Base-by-base conservation (phyloP, 1,140 invertebrate species). In the Nylanderia fulva region DNA sequence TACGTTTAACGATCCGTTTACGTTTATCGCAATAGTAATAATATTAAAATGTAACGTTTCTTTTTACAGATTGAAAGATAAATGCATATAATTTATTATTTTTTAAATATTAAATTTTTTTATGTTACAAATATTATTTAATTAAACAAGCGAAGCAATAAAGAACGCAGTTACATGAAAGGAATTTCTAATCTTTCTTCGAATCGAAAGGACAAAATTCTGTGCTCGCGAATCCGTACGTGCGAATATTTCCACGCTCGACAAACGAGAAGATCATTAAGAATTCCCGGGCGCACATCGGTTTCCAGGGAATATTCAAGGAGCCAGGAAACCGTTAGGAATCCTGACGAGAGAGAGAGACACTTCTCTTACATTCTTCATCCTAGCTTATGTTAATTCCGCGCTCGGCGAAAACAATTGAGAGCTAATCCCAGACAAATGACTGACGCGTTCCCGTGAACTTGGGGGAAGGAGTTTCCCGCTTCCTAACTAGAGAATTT, bases 351-450 rank as follows among this genome's bases (percentile, higher is more conserved):
- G 88, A 89, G 88, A 89, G 88, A 86, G 85, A 88, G 88, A 90
- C 85, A 84, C 87, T 88, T 86, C 89, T 91, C 86, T 90, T 90
- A 92, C 93, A 93, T 94, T 93, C 92, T 94, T 94, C 92, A 95
- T 94, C 93, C 94, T 84, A 94, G 94, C 94, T 95, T 95, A 95
- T 95, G 94, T 94, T 94, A 95, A 95, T 95, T 92, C 92, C 91
- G 64, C 80, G 74, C 90, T 83, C 88, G 85, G 84, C 90, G 90
- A 94, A 94, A 94, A 94, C 93, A 93, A 94, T 93, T 91, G 92
- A 92, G 90, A 93, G 91, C 92, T 94, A 94, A 95, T 95, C 94
- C 93, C 90, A 93, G 94, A 94, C 93, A 94, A 95, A 95, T 95
- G 93, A 94, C 92, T 94, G 93, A 92, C 92, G 91, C 88, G 87